These are phyloP conservation scores for Salmo trutta DNA, from an alignment of 2,797 vertebrate genomes.

Conservation along the genomic window DNA sequence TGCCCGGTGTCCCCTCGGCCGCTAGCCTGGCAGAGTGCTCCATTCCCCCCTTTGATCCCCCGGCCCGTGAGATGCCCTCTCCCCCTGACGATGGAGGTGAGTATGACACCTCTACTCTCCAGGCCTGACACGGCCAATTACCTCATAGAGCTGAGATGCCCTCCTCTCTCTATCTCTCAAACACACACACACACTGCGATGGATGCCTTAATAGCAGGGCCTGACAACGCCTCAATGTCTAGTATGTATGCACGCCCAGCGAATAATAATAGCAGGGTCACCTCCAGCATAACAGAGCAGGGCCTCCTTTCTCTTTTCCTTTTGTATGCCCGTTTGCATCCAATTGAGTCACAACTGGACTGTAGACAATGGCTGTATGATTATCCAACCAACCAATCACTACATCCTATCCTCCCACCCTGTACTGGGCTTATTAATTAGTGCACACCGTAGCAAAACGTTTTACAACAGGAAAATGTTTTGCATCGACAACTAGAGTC, in stretches of 20 bases:
- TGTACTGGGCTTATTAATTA: too few relatives aligned
- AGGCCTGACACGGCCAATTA: conserved; percentile 17
- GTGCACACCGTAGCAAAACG: too few relatives aligned
- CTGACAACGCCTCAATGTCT: neutral
- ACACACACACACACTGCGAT: neutral
- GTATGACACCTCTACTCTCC: conserved; percentile 43
- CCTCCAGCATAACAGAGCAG: neutral
- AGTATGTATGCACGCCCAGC: neutral
- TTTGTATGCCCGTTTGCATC: neutral
- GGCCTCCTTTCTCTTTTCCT: neutral
- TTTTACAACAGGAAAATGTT: neutral
- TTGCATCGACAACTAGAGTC: neutral
- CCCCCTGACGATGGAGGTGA: conserved; percentile 93
- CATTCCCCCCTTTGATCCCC: conserved; percentile 51
- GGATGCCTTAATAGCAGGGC: neutral
- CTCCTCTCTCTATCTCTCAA: too few relatives aligned
- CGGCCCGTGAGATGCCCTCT: conserved; percentile 88
- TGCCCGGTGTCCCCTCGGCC: conserved; percentile 29
- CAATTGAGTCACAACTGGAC: neutral
- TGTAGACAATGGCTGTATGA: neutral
- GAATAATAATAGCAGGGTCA: conserved; percentile 19
- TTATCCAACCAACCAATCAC: neutral
- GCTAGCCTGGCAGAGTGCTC: conserved; percentile 70
- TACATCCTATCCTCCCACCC: neutral
- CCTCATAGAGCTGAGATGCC: neutral